These are phyloP conservation scores for Leptinotarsa peninsularis DNA, from an alignment of 2,888 invertebrate genomes.

Conservation along the genomic window DNA sequence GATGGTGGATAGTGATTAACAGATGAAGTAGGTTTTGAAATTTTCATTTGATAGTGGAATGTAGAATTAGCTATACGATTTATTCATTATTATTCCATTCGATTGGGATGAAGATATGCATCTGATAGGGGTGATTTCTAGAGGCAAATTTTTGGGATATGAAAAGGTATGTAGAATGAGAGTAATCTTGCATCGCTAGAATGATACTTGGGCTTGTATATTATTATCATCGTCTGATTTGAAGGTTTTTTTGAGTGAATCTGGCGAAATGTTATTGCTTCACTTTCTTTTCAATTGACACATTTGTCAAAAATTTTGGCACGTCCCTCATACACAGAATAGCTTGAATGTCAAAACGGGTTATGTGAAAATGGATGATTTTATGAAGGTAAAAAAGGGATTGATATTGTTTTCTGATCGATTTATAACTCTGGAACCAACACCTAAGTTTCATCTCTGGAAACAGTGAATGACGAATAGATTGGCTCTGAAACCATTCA, in stretches of 20 bases:
- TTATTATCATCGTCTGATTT: not conserved
- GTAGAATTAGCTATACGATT: slow-evolving; percentile 43
- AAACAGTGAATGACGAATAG: too few relatives aligned
- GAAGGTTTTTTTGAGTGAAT: not conserved
- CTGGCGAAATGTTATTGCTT: not conserved
- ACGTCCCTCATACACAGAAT: too few relatives aligned
- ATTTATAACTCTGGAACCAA: too few relatives aligned
- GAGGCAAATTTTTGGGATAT: slow-evolving; percentile 8
- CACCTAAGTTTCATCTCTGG: too few relatives aligned
- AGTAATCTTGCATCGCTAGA: slow-evolving; percentile 5
- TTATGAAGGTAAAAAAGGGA: too few relatives aligned
- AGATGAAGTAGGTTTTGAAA: slow-evolving; percentile 2
- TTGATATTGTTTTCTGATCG: too few relatives aligned
- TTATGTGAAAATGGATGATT: too few relatives aligned
- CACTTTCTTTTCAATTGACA: not conserved
- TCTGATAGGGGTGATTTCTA: slow-evolving; percentile 30
- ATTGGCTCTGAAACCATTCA: too few relatives aligned
- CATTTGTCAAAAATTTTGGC: too few relatives aligned
- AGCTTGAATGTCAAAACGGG: too few relatives aligned
- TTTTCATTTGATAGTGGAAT: slow-evolving; percentile 31
- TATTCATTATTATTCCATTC: slow-evolving; percentile 43
- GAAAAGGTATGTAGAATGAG: slow-evolving; percentile 10
- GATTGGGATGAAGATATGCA: slow-evolving; percentile 30
- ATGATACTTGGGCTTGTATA: not conserved
- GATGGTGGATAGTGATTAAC: too few relatives aligned